Evolutionary conservation across 2,113 vertebrate species (phyloP).

Genomic region (Prochilodus magdalenae): DNA sequence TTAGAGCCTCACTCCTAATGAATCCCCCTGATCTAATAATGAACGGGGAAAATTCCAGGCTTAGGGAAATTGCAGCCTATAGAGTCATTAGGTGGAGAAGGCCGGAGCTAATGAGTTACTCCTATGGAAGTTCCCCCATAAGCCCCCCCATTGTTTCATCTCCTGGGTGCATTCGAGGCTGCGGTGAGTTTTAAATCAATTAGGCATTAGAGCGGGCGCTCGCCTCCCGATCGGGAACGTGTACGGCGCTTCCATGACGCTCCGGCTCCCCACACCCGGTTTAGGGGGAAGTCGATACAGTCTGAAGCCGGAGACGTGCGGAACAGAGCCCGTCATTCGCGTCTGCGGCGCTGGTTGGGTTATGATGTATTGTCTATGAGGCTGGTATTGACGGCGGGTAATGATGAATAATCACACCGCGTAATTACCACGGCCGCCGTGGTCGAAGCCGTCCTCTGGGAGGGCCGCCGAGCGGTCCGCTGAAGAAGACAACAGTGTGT

Average conservation of each 20-base stretch:
- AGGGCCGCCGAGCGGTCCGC: neutral
- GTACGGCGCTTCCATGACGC: conserved; percentile 67
- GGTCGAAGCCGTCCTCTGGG: neutral
- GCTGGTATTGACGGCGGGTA: neutral
- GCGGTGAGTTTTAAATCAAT: conserved; percentile 69
- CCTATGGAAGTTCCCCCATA: conserved; percentile 59
- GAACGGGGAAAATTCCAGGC: conserved; percentile 7
- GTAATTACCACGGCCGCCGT: neutral
- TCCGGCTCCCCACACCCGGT: conserved; percentile 56
- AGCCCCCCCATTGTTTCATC: conserved; percentile 66
- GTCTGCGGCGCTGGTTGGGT: neutral
- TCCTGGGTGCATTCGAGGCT: conserved; percentile 65
- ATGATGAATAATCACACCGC: neutral
- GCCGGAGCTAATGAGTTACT: conserved; percentile 75
- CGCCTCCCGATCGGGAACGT: conserved; percentile 71
- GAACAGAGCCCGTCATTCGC: neutral
- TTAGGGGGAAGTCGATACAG: conserved; percentile 60
- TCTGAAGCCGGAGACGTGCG: conserved; percentile 7
- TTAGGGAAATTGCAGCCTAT: conserved; percentile 23
- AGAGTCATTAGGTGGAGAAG: conserved; percentile 72
- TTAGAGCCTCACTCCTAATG: neutral
- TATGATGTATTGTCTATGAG: neutral
- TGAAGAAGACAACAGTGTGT: neutral
- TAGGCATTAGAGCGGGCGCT: conserved; percentile 60
- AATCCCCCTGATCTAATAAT: conserved; percentile 6